These are phyloP conservation scores for Sesamia inferens DNA, from an alignment of 2,888 invertebrate species.

Conservation along the genomic window DNA sequence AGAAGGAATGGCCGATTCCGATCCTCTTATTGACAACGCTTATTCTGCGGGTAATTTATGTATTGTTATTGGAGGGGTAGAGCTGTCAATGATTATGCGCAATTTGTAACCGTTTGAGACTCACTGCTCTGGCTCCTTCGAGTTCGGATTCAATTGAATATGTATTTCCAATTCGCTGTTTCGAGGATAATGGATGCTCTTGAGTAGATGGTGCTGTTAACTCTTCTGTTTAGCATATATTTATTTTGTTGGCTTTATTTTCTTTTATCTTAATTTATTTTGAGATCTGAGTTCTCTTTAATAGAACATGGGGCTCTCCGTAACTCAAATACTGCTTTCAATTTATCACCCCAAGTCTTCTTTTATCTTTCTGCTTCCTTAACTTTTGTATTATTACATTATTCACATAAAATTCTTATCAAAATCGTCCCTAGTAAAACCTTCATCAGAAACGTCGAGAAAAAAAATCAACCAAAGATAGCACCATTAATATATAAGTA, in stretches of 20 bases:
- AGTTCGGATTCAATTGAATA: constrained; percentile 52
- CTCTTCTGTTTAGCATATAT: constrained; percentile 8
- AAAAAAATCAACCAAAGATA: background rate
- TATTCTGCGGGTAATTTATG: constrained; percentile 60
- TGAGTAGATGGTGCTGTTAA: constrained; percentile 9
- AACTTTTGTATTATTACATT: background rate
- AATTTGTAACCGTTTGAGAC: constrained; percentile 49
- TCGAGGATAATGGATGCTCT: constrained; percentile 48
- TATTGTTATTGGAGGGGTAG: constrained; percentile 48
- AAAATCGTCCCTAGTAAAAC: background rate
- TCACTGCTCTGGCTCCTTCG: constrained; percentile 27
- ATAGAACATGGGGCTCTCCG: background rate
- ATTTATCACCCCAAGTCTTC: background rate
- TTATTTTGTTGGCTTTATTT: background rate
- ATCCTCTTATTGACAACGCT: constrained; percentile 58
- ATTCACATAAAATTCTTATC: too few species aligned
- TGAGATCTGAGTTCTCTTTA: background rate
- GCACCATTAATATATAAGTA: background rate
- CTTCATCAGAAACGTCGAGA: background rate
- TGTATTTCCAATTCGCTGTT: constrained; percentile 51
- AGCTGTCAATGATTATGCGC: constrained; percentile 52
- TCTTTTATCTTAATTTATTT: background rate
- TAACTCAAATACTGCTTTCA: background rate
- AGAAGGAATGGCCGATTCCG: constrained; percentile 49
- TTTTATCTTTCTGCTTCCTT: constrained; percentile 1